A percentile compares a stretch with the other conserved stretches of the same genome.
These are phyloP conservation scores for Erebia palarica DNA, from an alignment of 2,888 invertebrate species.

Conservation along the genomic window DNA sequence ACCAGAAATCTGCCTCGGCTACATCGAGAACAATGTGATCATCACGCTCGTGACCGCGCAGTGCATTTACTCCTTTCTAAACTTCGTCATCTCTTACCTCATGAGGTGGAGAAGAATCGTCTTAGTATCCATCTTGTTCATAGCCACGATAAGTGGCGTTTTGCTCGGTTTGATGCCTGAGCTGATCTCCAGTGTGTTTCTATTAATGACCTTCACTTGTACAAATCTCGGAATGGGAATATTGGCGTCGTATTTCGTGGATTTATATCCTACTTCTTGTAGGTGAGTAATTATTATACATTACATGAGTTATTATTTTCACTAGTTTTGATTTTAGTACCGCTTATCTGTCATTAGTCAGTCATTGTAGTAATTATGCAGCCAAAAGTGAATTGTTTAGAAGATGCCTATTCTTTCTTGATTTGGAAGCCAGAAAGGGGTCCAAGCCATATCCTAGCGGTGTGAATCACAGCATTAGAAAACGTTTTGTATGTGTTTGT, in stretches of 20 bases:
- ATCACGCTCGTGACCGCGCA: slow-evolving; percentile 86
- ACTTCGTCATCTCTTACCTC: slow-evolving; percentile 79
- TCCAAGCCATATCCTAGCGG: too few species aligned
- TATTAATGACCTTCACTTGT: slow-evolving; percentile 70
- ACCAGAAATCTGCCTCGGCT: slow-evolving; percentile 69
- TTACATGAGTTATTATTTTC: too few species aligned
- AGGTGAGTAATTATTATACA: slow-evolving; percentile 54
- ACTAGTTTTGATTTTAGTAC: too few species aligned
- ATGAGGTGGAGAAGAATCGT: slow-evolving; percentile 80
- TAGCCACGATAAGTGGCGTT: slow-evolving; percentile 81
- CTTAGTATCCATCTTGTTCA: slow-evolving; percentile 69
- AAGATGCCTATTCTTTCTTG: too few species aligned
- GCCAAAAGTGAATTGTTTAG: too few species aligned
- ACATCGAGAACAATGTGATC: slow-evolving; percentile 83
- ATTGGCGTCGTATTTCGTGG: slow-evolving; percentile 72
- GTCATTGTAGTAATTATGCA: too few species aligned
- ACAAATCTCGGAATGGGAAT: slow-evolving; percentile 75
- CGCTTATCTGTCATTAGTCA: too few species aligned
- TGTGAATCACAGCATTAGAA: too few species aligned
- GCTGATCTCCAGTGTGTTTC: slow-evolving; percentile 67
- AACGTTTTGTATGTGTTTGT: too few species aligned
- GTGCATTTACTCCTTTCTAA: slow-evolving; percentile 82
- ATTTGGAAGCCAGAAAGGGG: too few species aligned
- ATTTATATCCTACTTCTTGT: slow-evolving; percentile 71
- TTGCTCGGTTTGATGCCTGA: slow-evolving; percentile 66